Evolutionary conservation across 2,888 invertebrate genomes (phyloP), one percentile per base, ranked within the genome.

Genomic region (Orchestes rusci): DNA sequence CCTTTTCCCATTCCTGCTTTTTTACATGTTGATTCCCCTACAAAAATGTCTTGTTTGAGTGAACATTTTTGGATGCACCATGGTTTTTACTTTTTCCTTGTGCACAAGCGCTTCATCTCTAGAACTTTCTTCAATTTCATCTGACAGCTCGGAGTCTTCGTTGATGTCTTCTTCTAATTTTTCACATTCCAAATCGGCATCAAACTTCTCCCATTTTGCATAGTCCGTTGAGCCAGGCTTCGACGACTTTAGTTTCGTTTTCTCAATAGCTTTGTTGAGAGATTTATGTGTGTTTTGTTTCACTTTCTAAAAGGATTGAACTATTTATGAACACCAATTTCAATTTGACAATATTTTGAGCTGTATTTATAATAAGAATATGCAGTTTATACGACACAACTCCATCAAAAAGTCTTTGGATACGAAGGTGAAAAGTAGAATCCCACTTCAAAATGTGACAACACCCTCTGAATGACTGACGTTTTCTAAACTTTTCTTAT

Each of bases 1-100:
- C 97, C 53, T 86, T 82, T 16, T 80, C 77, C 78, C 87, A 97
- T 59, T 90, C 80, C 55, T 83, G 75, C 23, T 73, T 64, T 59
- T 82, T 83, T 15, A 93, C 92, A 64, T 77, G 80, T 54, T 70
- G 72, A 66, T 96, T 96, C 15, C 96, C 96, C 73, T 81, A 71
- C 73, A 56, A 38, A 54, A 29, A 30, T 30, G 7, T 10, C 12
- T 30, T 13, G 30, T 30, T 30, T 23, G 5, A 7, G 10, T 23
- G 23, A 10, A 7, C 10, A 23, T 10, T 7, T 23, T 23, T 5
- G 23, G 10, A 7, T 10, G 23, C 10, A 5, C 5, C 10, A 23
- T 7, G 3, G 16, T 33, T n/a, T n/a, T 42, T 59, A 82, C 83
- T 68, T 78, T 74, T 59, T 82, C 79, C 64, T 88, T 89, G 58